A percentile compares a stretch with the other conserved stretches of the same genome.
Conservation (phyloP, 2,888 invertebrate species). For the Torymus aiolomorphi region DNA sequence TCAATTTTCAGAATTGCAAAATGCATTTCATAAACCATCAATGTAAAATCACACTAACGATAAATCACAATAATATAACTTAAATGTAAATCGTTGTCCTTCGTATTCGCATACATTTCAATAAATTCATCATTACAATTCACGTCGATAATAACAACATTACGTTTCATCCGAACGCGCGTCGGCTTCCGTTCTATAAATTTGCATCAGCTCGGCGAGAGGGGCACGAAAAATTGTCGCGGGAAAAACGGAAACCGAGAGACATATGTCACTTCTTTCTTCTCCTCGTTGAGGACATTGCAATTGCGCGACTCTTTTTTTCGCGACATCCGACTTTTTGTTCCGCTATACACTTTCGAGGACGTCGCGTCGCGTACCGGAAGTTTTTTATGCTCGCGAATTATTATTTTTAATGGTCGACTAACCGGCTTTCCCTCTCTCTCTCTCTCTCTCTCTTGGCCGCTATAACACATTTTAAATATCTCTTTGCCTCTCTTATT, state of each 20-base stretch:
- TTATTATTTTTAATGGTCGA: conserved; percentile 45
- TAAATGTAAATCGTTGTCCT: no score
- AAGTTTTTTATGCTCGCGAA: conserved; percentile 43
- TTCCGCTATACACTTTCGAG: conserved; percentile 3
- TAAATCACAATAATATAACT: no score
- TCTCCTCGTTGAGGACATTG: conserved; percentile 11
- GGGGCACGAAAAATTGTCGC: conserved; percentile 25
- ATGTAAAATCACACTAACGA: no score
- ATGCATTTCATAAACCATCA: no score
- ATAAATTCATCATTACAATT: not conserved
- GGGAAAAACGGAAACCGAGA: conserved; percentile 41
- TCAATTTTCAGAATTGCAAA: no score
- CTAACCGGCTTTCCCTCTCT: not conserved
- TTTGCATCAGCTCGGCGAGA: not conserved
- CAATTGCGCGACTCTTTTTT: conserved; percentile 24
- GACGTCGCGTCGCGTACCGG: conserved; percentile 35
- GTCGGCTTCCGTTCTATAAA: no score
- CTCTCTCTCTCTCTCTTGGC: no score
- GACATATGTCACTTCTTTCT: conserved; percentile 50
- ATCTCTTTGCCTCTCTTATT: conserved; percentile 3
- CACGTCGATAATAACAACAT: not conserved
- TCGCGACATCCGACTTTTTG: conserved; percentile 16
- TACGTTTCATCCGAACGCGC: not conserved
- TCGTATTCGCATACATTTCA: not conserved
- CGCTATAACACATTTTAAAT: conserved; percentile 2